phyloP scores from a whole-genome alignment of 2,888 invertebrate genomes.

The Pecten maximus region DNA sequence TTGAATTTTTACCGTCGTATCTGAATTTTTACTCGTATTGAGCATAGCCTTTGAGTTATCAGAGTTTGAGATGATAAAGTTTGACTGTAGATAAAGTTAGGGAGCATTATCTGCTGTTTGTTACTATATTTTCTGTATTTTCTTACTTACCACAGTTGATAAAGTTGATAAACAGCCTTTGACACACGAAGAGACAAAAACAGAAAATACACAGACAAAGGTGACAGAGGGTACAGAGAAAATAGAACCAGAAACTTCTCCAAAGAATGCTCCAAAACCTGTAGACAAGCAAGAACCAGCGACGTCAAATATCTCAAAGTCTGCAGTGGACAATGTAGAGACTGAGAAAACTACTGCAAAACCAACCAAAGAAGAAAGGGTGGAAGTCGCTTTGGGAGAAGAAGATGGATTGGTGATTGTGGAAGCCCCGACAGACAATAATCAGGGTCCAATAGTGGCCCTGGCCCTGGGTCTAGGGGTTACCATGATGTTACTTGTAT shows the following conservation, averaged over 20 bases:
- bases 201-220: background rate
- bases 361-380: conserved; percentile 4
- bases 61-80: too few species aligned
- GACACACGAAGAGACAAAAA: background rate
- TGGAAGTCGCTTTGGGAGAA: background rate
- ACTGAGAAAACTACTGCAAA: conserved; percentile 24
- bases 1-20: too few species aligned
- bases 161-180: background rate
- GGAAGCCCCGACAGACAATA: conserved; percentile 67
- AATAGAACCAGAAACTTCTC: conserved; percentile 43
- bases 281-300: conserved; percentile 44
- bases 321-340: conserved; percentile 33
- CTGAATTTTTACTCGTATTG: too few species aligned
- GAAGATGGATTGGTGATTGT: conserved; percentile 54
- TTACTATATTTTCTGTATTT: background rate
- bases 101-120: too few species aligned
- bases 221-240: background rate
- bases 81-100: too few species aligned
- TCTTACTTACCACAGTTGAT: background rate
- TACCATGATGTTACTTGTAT: conserved; percentile 90
- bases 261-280: conserved; percentile 39
- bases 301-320: conserved; percentile 36
- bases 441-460: conserved; percentile 79
- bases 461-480: conserved; percentile 87
- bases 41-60: too few species aligned